Conservation (phyloP, 1,140 invertebrate genomes). For the Neodiprion pinetum region DNA sequence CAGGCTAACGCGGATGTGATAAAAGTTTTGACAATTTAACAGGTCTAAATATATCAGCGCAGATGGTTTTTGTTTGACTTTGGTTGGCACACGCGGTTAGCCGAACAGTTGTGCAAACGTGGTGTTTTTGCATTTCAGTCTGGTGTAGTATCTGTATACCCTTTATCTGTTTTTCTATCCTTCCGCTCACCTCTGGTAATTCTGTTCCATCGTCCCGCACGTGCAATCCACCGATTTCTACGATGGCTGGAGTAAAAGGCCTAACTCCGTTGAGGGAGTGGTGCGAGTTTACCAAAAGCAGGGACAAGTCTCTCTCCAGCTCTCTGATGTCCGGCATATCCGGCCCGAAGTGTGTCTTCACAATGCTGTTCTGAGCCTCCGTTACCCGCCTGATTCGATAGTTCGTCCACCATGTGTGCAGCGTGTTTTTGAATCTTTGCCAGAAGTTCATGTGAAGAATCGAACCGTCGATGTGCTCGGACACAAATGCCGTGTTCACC, state of each 20-base stretch:
- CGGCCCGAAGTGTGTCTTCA: constrained; percentile 63
- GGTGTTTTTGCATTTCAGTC: neutral
- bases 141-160: neutral
- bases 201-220: constrained; percentile 38
- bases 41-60: neutral
- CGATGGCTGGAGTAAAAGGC: constrained; percentile 47
- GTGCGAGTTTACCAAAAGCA: constrained; percentile 57
- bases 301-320: constrained; percentile 53
- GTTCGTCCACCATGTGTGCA: constrained; percentile 15
- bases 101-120: neutral
- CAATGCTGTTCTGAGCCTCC: constrained; percentile 40
- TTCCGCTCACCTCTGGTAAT: constrained; percentile 33
- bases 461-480: constrained; percentile 36
- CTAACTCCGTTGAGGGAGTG: constrained; percentile 49
- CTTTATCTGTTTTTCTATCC: constrained; percentile 1
- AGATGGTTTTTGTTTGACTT: neutral
- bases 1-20: too few relatives aligned
- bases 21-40: too few relatives aligned
- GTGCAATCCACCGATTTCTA: constrained; percentile 59
- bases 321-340: constrained; percentile 67
- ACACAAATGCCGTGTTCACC: constrained; percentile 42
- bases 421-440: constrained; percentile 41
- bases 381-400: constrained; percentile 27
- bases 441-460: constrained; percentile 42
- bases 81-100: neutral